Evolutionary conservation across 2,888 invertebrate species (phyloP).

Genomic region (Andrena camellia): DNA sequence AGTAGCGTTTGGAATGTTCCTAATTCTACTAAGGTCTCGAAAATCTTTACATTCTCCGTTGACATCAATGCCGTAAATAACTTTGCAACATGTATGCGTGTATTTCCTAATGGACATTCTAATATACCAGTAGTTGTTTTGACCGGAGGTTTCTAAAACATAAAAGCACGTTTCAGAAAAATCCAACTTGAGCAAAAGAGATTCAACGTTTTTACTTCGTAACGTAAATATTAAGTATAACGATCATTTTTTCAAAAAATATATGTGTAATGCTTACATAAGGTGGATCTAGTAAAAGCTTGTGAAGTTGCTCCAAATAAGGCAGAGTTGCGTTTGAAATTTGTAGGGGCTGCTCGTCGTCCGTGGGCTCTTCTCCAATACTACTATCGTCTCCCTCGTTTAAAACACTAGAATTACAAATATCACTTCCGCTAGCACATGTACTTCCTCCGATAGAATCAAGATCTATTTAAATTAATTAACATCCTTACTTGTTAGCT

Average conservation of each 20-base stretch:
- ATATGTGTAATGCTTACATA: constrained; percentile 85
- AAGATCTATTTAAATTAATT: constrained; percentile 29
- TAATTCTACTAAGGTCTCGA: constrained; percentile 88
- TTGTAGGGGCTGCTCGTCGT: constrained; percentile 87
- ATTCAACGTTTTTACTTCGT: too few relatives aligned
- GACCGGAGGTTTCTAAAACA: constrained; percentile 87
- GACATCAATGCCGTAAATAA: constrained; percentile 91
- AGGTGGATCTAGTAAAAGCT: constrained; percentile 90
- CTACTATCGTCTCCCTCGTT: constrained; percentile 77
- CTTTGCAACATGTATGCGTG: constrained; percentile 92
- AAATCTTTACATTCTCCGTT: constrained; percentile 90
- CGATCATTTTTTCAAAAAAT: not conserved
- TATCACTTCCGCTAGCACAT: not conserved
- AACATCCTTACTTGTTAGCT: constrained; percentile 79
- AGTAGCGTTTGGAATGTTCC: constrained; percentile 87
- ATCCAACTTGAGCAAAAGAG: too few relatives aligned
- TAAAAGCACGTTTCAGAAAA: constrained; percentile 13
- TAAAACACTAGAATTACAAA: constrained; percentile 60
- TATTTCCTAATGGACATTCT: constrained; percentile 92
- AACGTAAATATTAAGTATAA: too few relatives aligned
- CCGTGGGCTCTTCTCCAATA: constrained; percentile 83
- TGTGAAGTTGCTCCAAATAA: constrained; percentile 90
- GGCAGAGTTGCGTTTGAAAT: constrained; percentile 89
- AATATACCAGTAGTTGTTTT: constrained; percentile 90
- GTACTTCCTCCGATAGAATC: not conserved